These are phyloP conservation scores for Hozukius guyotensis DNA, from an alignment of 2,797 vertebrate species.

Conservation along the genomic window DNA sequence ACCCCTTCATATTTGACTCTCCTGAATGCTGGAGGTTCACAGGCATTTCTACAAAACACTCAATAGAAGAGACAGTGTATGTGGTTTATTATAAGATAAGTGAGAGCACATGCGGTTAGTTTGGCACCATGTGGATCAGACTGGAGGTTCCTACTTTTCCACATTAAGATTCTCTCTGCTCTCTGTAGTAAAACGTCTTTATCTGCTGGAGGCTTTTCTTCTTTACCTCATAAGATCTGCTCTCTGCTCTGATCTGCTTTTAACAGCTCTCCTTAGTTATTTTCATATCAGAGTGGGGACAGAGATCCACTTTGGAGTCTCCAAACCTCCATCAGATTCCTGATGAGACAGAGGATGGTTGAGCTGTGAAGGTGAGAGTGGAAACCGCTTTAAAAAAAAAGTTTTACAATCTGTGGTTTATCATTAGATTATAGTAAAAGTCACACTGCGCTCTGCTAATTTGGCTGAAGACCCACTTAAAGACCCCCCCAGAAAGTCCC, in stretches of 20 bases:
- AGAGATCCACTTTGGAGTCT: neutral
- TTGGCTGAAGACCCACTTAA: neutral
- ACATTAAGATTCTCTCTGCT: neutral
- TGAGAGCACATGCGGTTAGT: constrained; percentile 50
- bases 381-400: neutral
- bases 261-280: neutral
- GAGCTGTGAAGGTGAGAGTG: neutral
- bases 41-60: neutral
- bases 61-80: neutral
- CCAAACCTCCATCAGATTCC: neutral
- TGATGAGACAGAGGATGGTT: neutral
- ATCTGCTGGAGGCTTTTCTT: neutral
- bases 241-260: neutral
- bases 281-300: neutral
- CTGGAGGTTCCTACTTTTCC: constrained; percentile 24
- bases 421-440: neutral
- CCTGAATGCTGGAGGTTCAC: neutral
- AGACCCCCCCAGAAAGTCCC: neutral
- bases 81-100: constrained; percentile 22
- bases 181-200: neutral
- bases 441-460: neutral
- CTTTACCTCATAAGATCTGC: neutral
- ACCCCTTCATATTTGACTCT: neutral
- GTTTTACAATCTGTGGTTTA: neutral
- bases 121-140: neutral